Base-by-base conservation (phyloP, 2,113 vertebrate species). In the Atherinomorus stipes region DNA sequence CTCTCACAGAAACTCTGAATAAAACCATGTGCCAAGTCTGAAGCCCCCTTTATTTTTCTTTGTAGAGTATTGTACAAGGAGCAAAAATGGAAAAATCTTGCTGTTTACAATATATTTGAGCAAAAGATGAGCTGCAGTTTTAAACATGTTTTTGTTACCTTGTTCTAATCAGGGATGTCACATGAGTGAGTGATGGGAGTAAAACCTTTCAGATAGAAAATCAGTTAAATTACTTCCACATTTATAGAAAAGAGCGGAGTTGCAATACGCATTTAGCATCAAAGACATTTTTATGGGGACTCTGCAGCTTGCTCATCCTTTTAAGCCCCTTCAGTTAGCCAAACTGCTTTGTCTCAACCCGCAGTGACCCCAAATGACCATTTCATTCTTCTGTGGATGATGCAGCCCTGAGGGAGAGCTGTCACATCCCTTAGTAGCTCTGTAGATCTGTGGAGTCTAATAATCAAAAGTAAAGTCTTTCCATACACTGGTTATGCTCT, bases 331-430 rank as follows among this genome's bases (percentile, higher is more conserved):
- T 81, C 62, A 50, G 69, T 50, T 25, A 56, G 61, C 7, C 68
- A 42, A 21, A 50, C 37, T 45, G 54, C 56, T 44, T 64, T 47
- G 28, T 58, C 47, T 69, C 7, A 2, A 54, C 59, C 28, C 42
- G 50, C 40, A 66, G 59, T 4, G 18, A 66, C 51, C 47, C 59
- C 61, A 64, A 59, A 57, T 74, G 70, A 80, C 70, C 64, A 74
- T 71, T 37, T 64, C 40, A 23, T 70, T 49, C 16, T 58, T 67
- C 26, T 51, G 19, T 64, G 71, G 51, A 77, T 42, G 21, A 34
- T 37, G 59, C 23, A 49, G 71, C 49, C 64, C 75, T 53, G 64
- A 71, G 76, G 78, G 60, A 57, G 66, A 66, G 57, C 67, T 67
- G 64, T 78, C 67, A 57, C 54, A 67, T 80, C 37, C 59, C 61